Conservation (phyloP, 2,888 invertebrate species). For the Noctua janthina region DNA sequence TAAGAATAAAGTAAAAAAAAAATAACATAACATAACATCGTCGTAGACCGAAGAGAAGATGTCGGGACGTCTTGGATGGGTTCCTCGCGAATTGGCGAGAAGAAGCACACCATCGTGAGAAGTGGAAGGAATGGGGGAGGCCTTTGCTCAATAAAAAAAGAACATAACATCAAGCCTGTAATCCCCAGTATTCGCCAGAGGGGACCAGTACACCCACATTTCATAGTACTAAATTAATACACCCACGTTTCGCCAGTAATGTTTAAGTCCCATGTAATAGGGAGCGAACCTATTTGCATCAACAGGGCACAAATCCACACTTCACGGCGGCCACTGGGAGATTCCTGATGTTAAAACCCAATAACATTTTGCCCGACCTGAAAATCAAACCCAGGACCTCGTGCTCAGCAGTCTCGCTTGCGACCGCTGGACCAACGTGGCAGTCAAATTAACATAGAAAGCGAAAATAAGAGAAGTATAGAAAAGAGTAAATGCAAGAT, state of each 20-base stretch:
- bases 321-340: not conserved
- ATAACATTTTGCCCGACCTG: not conserved
- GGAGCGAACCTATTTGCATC: not conserved
- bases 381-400: not conserved
- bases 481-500: conserved; percentile 8
- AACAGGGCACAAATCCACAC: not conserved
- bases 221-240: not conserved
- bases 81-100: no score
- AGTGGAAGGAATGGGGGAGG: no score
- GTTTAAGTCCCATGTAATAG: not conserved
- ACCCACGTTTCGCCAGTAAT: not conserved
- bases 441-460: not conserved
- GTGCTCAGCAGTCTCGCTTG: not conserved
- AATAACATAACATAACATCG: not conserved
- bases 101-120: no score
- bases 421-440: not conserved
- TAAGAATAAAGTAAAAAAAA: not conserved
- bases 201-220: not conserved
- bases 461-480: not conserved
- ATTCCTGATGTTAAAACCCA: not conserved
- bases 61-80: no score
- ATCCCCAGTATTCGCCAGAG: not conserved
- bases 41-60: no score
- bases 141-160: no score
- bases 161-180: not conserved